Evolutionary conservation across 2,888 invertebrate species (phyloP).

Genomic region (Globia sparganii): DNA sequence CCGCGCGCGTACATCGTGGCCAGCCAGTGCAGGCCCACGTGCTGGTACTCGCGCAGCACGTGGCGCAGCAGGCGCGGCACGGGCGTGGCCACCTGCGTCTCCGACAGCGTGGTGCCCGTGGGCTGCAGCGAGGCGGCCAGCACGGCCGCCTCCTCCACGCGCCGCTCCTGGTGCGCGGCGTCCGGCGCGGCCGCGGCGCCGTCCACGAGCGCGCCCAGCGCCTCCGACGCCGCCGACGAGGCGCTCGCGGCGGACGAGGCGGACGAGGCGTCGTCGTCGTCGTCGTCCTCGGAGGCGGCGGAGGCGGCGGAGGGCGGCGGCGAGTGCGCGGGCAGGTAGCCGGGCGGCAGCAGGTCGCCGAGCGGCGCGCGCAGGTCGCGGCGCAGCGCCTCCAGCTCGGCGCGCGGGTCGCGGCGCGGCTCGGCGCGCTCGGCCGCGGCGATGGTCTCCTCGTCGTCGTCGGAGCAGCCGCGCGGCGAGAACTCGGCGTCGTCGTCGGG

Average conservation of each 20-base stretch:
- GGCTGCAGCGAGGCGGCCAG: slow-evolving; percentile 99
- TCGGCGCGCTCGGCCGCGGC: slow-evolving; percentile 95
- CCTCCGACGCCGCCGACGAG: slow-evolving; percentile 73
- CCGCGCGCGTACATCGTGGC: slow-evolving; percentile 98
- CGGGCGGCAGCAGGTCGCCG: slow-evolving; percentile 96
- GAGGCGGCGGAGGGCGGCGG: slow-evolving; percentile 91
- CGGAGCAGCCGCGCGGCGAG: slow-evolving; percentile 93
- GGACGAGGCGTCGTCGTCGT: slow-evolving; percentile 42
- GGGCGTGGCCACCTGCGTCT: slow-evolving; percentile 97
- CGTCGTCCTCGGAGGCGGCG: not conserved
- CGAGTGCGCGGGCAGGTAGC: slow-evolving; percentile 93
- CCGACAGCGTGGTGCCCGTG: slow-evolving; percentile 98
- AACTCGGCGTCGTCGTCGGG: slow-evolving; percentile 93
- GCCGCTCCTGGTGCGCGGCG: slow-evolving; percentile 89
- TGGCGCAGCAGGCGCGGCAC: slow-evolving; percentile 98
- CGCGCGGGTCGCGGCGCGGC: slow-evolving; percentile 87
- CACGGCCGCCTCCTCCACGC: slow-evolving; percentile 97
- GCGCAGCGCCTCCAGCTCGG: slow-evolving; percentile 96
- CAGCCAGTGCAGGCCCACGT: slow-evolving; percentile 99
- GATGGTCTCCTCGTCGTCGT: slow-evolving; percentile 98
- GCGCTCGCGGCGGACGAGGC: slow-evolving; percentile 67
- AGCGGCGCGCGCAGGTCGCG: slow-evolving; percentile 97
- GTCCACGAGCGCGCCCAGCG: slow-evolving; percentile 68
- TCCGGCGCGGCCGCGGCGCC: slow-evolving; percentile 48
- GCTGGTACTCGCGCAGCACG: slow-evolving; percentile 97